Percentiles rank a stretch among this genome's conserved stretches.
These are phyloP conservation scores for Cephalopachus bancanus DNA, from an alignment of 2,797 vertebrate genomes.

Conservation along the genomic window DNA sequence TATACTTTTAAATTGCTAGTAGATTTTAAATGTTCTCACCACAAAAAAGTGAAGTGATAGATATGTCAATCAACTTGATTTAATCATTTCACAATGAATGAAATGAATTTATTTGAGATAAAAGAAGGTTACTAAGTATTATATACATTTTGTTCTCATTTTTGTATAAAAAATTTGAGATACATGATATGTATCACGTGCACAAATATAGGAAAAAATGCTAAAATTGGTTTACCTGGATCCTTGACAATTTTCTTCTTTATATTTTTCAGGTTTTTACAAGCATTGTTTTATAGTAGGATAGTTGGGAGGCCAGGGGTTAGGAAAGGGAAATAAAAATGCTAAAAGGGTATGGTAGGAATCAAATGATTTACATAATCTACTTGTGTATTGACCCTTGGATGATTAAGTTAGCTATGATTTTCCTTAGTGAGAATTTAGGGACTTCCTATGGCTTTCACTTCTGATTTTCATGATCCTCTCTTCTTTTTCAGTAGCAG, in stretches of 20 bases:
- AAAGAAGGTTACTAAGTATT: not conserved
- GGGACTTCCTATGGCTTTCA: not conserved
- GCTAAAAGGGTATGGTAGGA: not conserved
- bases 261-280: slow-evolving; percentile 18
- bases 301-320: not conserved
- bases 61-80: not conserved
- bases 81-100: not conserved
- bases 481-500: slow-evolving; percentile 74
- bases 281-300: slow-evolving; percentile 20
- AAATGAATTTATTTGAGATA: not conserved
- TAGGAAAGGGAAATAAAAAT: not conserved
- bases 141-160: not conserved
- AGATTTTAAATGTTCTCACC: not conserved
- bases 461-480: slow-evolving; percentile 47
- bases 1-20: not conserved
- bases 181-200: not conserved
- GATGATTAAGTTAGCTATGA: not conserved
- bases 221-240: not conserved
- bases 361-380: not conserved
- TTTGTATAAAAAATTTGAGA: not conserved
- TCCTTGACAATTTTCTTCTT: slow-evolving; percentile 6
- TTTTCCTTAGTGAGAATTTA: not conserved
- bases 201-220: not conserved
- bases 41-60: not conserved
- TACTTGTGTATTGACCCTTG: not conserved